Percentiles rank a stretch among this genome's conserved stretches.
Evolutionary conservation across 2,888 invertebrate species (phyloP).

Genomic region (Bimastos eiseni): DNA sequence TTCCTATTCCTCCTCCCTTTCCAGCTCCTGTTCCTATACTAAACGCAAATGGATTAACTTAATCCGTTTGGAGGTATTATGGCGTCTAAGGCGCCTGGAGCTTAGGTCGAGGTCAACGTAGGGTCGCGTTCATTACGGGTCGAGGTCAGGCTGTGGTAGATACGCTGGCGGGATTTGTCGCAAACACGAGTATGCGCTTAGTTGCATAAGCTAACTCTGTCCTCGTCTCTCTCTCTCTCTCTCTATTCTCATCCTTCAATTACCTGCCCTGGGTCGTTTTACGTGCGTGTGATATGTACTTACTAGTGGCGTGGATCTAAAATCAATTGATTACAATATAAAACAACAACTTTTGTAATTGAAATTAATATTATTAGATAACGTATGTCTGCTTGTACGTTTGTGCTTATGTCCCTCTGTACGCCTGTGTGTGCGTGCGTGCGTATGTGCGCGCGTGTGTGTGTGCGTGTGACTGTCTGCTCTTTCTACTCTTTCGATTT

Average conservation of each 20-base stretch:
- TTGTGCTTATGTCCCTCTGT: not conserved
- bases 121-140: not conserved
- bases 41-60: not conserved
- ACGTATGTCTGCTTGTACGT: not conserved
- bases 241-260: not conserved
- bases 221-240: not conserved
- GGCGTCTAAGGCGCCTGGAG: not conserved
- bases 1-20: not conserved
- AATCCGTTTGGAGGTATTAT: not conserved
- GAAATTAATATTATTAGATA: not conserved
- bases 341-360: not conserved
- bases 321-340: not conserved
- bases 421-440: not conserved
- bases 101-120: not conserved
- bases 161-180: not conserved
- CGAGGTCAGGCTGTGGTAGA: not conserved
- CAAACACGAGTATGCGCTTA: not conserved
- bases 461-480: not conserved
- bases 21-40: not conserved
- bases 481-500: not conserved
- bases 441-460: not conserved
- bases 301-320: not conserved
- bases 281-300: not conserved
- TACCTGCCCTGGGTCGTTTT: too few relatives aligned
- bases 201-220: not conserved